Conservation (phyloP, 2,888 invertebrate genomes). For the Perdita meconis region DNA sequence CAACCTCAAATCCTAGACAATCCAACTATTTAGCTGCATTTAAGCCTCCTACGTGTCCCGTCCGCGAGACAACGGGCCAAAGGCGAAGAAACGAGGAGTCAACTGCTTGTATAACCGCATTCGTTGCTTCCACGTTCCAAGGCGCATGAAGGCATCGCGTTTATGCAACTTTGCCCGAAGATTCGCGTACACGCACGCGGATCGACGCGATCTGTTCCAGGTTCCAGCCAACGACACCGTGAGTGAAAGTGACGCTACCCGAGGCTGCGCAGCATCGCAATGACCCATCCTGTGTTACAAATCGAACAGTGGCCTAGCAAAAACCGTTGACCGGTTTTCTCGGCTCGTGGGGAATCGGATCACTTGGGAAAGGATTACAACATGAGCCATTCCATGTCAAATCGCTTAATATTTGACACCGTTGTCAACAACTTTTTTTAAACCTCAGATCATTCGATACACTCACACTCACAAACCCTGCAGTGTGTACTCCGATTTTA, state of each 20-base stretch:
- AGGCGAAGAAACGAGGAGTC: slow-evolving; percentile 31
- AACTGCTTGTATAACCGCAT: slow-evolving; percentile 57
- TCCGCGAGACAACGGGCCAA: too few relatives aligned
- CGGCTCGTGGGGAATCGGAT: too few relatives aligned
- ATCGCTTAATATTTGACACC: too few relatives aligned
- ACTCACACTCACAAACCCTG: too few relatives aligned
- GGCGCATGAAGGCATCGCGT: slow-evolving; percentile 48
- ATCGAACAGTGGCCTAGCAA: background rate
- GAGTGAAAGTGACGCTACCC: slow-evolving; percentile 74
- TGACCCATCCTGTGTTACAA: slow-evolving; percentile 49
- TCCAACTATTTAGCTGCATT: too few relatives aligned
- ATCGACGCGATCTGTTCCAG: slow-evolving; percentile 10
- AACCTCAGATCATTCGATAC: too few relatives aligned
- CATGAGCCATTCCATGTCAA: too few relatives aligned
- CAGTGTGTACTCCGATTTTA: too few relatives aligned
- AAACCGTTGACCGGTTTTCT: background rate
- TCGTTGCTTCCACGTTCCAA: slow-evolving; percentile 63
- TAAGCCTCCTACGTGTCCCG: too few relatives aligned
- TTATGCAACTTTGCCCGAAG: slow-evolving; percentile 62
- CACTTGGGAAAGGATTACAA: too few relatives aligned
- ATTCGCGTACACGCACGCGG: slow-evolving; percentile 37
- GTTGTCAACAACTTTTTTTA: too few relatives aligned
- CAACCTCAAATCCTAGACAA: too few relatives aligned
- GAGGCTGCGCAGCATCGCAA: slow-evolving; percentile 57
- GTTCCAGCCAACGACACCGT: slow-evolving; percentile 59